Percentiles rank a stretch among this genome's conserved stretches.
These are phyloP conservation scores for Xylota segnis DNA, from an alignment of 2,888 invertebrate genomes.

Conservation along the genomic window DNA sequence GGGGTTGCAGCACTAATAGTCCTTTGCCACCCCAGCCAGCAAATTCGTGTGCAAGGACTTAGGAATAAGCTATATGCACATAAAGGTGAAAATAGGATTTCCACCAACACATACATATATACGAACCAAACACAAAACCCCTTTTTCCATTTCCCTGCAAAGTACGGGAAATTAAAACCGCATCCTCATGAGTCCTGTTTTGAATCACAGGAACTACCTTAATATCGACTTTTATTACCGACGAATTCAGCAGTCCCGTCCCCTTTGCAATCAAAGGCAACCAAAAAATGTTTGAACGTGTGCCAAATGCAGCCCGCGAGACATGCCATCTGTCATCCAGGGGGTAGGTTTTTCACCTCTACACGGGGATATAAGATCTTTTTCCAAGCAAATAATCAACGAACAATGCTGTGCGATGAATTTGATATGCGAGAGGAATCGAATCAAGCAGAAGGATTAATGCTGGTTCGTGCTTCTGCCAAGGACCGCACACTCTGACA, in stretches of 20 bases:
- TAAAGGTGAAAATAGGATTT: constrained; percentile 67
- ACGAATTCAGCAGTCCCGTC: constrained; percentile 44
- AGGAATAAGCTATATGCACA: constrained; percentile 43
- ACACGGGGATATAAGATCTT: constrained; percentile 60
- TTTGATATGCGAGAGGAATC: constrained; percentile 70
- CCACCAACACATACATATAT: constrained; percentile 12
- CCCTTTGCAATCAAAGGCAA: constrained; percentile 30
- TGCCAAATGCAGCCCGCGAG: constrained; percentile 80
- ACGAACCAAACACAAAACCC: constrained; percentile 5
- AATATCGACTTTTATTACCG: constrained; percentile 62
- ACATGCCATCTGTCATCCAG: constrained; percentile 81
- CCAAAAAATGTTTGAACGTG: constrained; percentile 57
- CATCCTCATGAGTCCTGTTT: constrained; percentile 62
- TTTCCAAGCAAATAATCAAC: constrained; percentile 55
- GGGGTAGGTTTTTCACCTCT: constrained; percentile 74
- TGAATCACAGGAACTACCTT: constrained; percentile 68
- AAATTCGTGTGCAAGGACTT: constrained; percentile 39
- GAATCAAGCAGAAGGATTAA: constrained; percentile 76
- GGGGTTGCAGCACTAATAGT: constrained; percentile 62
- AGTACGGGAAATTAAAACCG: constrained; percentile 61
- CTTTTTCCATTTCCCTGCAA: constrained; percentile 5
- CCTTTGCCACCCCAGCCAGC: constrained; percentile 60
- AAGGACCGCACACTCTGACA: constrained; percentile 30
- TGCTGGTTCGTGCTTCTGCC: constrained; percentile 66
- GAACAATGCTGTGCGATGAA: constrained; percentile 68